Evolutionary conservation across 2,888 invertebrate species (phyloP).

Genomic region (Diachrysia chrysitis): DNA sequence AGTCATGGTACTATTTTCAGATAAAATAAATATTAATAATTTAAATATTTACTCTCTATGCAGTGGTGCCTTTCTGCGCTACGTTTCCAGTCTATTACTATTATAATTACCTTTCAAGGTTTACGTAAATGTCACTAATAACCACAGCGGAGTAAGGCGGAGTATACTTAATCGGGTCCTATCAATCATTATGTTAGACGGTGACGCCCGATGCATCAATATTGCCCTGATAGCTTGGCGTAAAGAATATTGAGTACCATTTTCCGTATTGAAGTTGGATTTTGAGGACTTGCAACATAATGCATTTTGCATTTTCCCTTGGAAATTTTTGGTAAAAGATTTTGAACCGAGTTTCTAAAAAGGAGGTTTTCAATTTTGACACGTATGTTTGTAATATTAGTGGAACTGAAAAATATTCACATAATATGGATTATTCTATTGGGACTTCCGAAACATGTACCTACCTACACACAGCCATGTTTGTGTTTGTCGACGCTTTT

Average conservation of each 20-base stretch:
- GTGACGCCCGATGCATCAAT: slow-evolving; percentile 41
- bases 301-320: slow-evolving; percentile 7
- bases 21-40: no score
- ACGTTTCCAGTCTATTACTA: neutral
- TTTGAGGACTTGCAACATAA: slow-evolving; percentile 11
- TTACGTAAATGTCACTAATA: neutral
- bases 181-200: slow-evolving; percentile 43
- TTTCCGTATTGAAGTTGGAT: slow-evolving; percentile 21
- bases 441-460: no score
- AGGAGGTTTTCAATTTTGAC: no score
- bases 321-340: neutral
- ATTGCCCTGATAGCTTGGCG: slow-evolving; percentile 20
- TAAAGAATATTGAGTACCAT: slow-evolving; percentile 25
- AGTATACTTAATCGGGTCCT: slow-evolving; percentile 14
- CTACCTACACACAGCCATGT: no score
- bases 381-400: no score
- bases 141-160: neutral
- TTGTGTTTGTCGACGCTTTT: no score
- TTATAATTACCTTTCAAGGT: neutral
- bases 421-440: no score
- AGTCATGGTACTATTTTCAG: no score
- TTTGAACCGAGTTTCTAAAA: no score
- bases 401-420: no score
- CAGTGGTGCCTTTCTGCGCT: neutral
- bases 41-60: neutral